phyloP scores from a whole-genome alignment of 2,888 invertebrate genomes.

The Caenorhabditis sp. region DNA sequence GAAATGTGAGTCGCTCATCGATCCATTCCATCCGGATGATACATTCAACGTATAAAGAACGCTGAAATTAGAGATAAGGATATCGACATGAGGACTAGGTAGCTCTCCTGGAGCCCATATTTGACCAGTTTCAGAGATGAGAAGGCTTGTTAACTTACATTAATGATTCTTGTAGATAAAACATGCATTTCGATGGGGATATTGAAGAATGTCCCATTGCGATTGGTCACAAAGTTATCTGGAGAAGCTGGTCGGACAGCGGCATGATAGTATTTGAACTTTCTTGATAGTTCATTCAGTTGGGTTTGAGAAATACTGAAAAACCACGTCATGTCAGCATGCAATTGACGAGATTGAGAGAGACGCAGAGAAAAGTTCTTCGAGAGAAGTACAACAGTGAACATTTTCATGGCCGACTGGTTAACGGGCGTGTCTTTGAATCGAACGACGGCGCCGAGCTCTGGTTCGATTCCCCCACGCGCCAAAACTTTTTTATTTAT shows the following conservation, averaged over 20 bases:
- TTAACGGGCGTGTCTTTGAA: too few species aligned
- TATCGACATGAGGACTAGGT: too few species aligned
- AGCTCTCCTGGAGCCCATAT: too few species aligned
- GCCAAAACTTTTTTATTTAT: too few species aligned
- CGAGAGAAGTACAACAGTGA: too few species aligned
- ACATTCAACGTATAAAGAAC: constrained; percentile 53
- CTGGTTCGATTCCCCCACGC: too few species aligned
- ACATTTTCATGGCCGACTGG: too few species aligned
- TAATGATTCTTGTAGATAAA: constrained; percentile 28
- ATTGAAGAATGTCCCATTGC: constrained; percentile 57
- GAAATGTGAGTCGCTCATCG: constrained; percentile 64
- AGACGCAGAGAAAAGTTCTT: too few species aligned
- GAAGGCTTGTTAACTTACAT: constrained; percentile 17
- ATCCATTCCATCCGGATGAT: constrained; percentile 55
- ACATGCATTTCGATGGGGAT: constrained; percentile 46
- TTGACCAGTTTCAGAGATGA: background rate
- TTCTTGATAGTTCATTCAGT: constrained; percentile 62
- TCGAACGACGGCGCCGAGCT: too few species aligned
- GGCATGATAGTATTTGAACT: constrained; percentile 67
- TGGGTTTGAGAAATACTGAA: constrained; percentile 59
- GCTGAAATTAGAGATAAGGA: constrained; percentile 24
- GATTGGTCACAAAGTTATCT: constrained; percentile 46
- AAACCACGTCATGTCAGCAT: too few species aligned
- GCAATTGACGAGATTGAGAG: too few species aligned
- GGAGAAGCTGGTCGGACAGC: constrained; percentile 61